Evolutionary conservation across 2,888 invertebrate genomes (phyloP).

Genomic region (Coremacera marginata): DNA sequence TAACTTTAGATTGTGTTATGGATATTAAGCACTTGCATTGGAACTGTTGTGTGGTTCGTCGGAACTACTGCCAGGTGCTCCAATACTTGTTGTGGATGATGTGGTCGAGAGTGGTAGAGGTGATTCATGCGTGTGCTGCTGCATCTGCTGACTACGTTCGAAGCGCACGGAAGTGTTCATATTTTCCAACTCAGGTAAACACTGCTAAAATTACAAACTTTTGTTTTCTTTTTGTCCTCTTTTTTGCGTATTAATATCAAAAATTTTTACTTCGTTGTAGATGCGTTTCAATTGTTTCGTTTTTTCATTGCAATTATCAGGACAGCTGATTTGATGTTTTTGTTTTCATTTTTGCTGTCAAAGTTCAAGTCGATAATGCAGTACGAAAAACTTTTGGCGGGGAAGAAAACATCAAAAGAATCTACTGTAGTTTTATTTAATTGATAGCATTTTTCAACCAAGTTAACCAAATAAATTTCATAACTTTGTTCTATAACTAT

Average conservation of each 20-base stretch:
- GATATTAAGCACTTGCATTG: conserved; percentile 52
- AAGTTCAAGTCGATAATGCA: not conserved
- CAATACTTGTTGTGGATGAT: conserved; percentile 28
- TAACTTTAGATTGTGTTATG: too few relatives aligned
- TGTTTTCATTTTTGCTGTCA: conserved; percentile 4
- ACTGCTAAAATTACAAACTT: conserved; percentile 2
- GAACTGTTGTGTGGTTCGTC: conserved; percentile 53
- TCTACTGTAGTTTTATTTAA: not conserved
- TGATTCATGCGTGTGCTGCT: conserved; percentile 55
- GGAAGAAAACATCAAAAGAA: too few relatives aligned
- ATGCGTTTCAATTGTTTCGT: conserved; percentile 7
- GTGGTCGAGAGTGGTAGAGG: conserved; percentile 44
- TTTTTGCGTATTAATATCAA: conserved; percentile 31
- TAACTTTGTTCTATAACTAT: not conserved
- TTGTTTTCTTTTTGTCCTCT: not conserved
- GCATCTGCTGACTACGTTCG: conserved; percentile 57
- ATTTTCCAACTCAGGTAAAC: conserved; percentile 20
- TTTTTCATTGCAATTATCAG: not conserved
- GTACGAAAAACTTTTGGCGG: not conserved
- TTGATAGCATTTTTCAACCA: not conserved
- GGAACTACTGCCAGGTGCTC: not conserved
- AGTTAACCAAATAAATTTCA: not conserved
- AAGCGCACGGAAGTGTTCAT: conserved; percentile 62
- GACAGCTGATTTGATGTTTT: conserved; percentile 18
- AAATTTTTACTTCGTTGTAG: conserved; percentile 9